Conservation (phyloP, 2,888 invertebrate species). For the Eristalis intricaria region DNA sequence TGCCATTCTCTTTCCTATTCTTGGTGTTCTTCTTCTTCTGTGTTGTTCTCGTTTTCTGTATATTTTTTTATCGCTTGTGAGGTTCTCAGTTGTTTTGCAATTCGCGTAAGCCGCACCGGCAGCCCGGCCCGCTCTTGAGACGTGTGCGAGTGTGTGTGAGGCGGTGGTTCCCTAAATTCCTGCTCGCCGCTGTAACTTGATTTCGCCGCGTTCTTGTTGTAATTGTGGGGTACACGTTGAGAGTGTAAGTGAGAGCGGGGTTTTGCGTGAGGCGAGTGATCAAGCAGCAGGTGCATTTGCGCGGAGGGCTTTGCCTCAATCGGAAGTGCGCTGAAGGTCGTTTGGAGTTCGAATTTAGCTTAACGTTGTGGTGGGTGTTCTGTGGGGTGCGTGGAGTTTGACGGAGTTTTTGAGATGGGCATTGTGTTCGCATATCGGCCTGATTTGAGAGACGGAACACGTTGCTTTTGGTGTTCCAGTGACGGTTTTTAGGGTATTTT, state of each 20-base stretch:
- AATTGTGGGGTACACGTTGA: not conserved
- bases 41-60: not conserved
- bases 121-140: slow-evolving; percentile 11
- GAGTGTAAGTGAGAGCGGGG: not conserved
- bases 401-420: not conserved
- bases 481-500: too few relatives aligned
- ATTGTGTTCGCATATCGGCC: too few relatives aligned
- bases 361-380: not conserved
- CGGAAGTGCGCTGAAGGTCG: not conserved
- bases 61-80: slow-evolving; percentile 16
- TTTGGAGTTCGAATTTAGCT: not conserved
- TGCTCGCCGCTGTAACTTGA: slow-evolving; percentile 1
- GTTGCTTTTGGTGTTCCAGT: too few relatives aligned
- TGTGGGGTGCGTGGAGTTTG: too few relatives aligned
- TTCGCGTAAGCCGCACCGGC: slow-evolving; percentile 26
- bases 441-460: too few relatives aligned
- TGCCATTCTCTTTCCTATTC: slow-evolving; percentile 14
- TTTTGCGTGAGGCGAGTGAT: not conserved
- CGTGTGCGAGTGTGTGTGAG: not conserved
- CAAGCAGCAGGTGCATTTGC: slow-evolving; percentile 1
- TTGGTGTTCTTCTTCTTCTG: slow-evolving; percentile 20
- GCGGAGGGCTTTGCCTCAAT: not conserved
- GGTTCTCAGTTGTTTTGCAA: slow-evolving; percentile 41
- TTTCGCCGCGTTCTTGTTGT: slow-evolving; percentile 37
- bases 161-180: slow-evolving; percentile 31